Base-by-base conservation (phyloP, 2,888 invertebrate genomes). In the Nipponacmea schrenckii region DNA sequence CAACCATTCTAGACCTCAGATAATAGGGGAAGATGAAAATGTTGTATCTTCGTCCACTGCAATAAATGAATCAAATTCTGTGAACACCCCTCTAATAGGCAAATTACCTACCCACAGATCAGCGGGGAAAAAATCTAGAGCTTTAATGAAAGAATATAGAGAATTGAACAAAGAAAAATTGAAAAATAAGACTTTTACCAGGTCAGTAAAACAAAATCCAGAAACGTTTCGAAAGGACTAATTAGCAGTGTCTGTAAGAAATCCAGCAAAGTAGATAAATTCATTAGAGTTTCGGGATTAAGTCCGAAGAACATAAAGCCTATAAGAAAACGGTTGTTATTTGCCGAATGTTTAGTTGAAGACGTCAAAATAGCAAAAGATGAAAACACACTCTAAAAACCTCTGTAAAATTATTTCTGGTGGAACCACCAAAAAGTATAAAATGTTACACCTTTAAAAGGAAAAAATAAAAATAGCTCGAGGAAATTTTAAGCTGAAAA, bases 21-120 rank as follows among this genome's bases (percentile, higher is more conserved):
- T n/a, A n/a, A n/a, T n/a, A n/a, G n/a, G n/a, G 20, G n/a, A n/a
- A 26, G 64, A 64, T 64, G 64, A 64, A 64, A 64, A 64, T 64
- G 64, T 3, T 64, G 64, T 64, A 12, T 24, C 24, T 27, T 26
- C 24, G 20, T 26, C 64, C 27, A 20, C 24, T 48, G 17, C 15
- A n/a, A n/a, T n/a, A n/a, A n/a, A n/a, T n/a, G n/a, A n/a, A n/a
- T n/a, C n/a, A n/a, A n/a, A n/a, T n/a, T n/a, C n/a, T n/a, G n/a
- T n/a, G 7, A 17, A 64, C 24, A 17, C 64, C 27, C 20, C 64
- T 64, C 5, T 64, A 7, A 64, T 26, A 1, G 64, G 20, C 7
- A 64, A 64, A 64, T 39, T 64, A 17, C 64, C 64, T 15, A 24
- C 14, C 17, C 1, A 17, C 20, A 26, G 31, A 20, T 4, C 4